Evolutionary conservation across 2,797 vertebrate genomes (phyloP), one percentile per base, ranked within the genome.

Genomic region (Neosilurus mollespiculum): DNA sequence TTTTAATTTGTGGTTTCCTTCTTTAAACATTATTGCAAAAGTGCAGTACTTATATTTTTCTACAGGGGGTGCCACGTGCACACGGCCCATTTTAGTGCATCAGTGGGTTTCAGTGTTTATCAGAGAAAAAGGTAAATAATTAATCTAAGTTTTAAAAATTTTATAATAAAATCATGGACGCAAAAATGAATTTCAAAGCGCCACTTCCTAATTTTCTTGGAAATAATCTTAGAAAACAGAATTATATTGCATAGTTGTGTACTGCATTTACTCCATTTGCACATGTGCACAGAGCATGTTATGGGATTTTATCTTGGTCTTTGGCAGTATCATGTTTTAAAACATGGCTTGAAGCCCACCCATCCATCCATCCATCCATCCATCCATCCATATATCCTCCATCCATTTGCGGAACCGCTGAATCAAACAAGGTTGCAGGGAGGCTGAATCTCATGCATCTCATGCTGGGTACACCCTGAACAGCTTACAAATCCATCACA

Each of bases 41-140:
- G 20, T 82, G 26, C 16, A 30, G 43, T 72, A n/a, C 49, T 66
- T 62, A 6, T 24, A 1, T 81, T 78, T n/a, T 71, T 26, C 87
- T 84, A 49, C 64, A 87, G 80, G 65, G 67, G 80, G 82, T 43
- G 49, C 69, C 64, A n/a, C 37, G 65, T 15, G 24, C 30, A 9
- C 11, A 7, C 15, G 3, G 9, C 26, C 22, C 61, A 15, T 53
- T 49, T 10, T 75, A 9, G 1, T 18, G 1, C 16, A 14, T 67
- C 24, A 1, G 4, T 80, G 65, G 54, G 37, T 58, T 0, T 70
- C 58, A 51, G 15, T 30, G 62, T 72, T 58, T 67, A 12, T 51
- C n/a, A 30, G 24, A 72, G 58, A 22, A 14, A 62, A 59, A 53
- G 37, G 24, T 51, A 73, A 66, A 54, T 16, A 1, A 16, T 65